Evolutionary conservation across 1,140 invertebrate species (phyloP), one percentile per base, ranked within the genome.

Genomic region (Xylocopa sonorina): DNA sequence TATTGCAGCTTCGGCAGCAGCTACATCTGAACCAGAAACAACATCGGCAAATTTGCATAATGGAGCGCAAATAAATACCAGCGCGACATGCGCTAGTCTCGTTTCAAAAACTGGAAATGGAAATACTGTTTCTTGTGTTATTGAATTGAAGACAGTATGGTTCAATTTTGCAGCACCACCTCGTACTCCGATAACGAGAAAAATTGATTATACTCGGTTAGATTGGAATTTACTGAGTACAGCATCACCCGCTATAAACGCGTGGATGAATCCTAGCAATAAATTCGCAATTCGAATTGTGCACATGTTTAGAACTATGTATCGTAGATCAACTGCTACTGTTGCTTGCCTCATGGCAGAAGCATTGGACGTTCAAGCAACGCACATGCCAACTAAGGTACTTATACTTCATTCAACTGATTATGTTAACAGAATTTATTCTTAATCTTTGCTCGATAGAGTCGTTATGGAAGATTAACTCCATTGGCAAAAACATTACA

Each of bases 161-260:
- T 98, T 99, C 84, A 99, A 99, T 91, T 99, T 99, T 94, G 98
- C 98, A 27, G 98, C 98, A 0, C 98, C 98, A 2, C 98, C 98
- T 0, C 95, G 97, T 81, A 97, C 97, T 21, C 97, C 98, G 0
- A 98, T 98, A 48, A 99, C 98, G 0, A 95, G 97, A 63, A 99
- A 99, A 93, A 98, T 99, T 76, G 98, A 99, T 91, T 98, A 97
- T 88, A 99, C 98, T 0, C 95, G 97, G 85, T 92, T 98, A 74
- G 98, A 99, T 91, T 99, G 98, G 98, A 99, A 99, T 93, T 93
- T 99, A 27, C 91, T 99, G 32, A 99, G 98, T 91, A 99, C 98
- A 7, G 98, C 98, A 10, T 98, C 98, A 0, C 98, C 98, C 0
- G 97, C 98, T 0, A 99, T 99, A 76, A 99, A 98, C 90, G 98